These are phyloP conservation scores for Callosobruchus maculatus DNA, from an alignment of 2,888 invertebrate species.

Conservation along the genomic window DNA sequence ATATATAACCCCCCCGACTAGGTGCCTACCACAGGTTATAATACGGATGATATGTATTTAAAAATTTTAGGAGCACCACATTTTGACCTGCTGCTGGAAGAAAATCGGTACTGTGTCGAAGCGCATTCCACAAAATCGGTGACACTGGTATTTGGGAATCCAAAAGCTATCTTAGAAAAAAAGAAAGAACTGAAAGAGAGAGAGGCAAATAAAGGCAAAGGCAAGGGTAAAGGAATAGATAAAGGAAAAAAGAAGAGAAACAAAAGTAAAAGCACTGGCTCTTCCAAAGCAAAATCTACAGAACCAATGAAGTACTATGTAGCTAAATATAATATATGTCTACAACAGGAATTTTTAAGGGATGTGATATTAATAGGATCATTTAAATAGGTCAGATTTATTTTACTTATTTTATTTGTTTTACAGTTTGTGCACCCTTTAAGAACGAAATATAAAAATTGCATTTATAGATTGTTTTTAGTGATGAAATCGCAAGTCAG, in stretches of 20 bases:
- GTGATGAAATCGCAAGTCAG: not conserved
- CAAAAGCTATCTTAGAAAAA: slow-evolving; percentile 15
- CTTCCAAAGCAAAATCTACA: slow-evolving; percentile 7
- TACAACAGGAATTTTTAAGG: slow-evolving; percentile 20
- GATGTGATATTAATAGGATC: slow-evolving; percentile 24
- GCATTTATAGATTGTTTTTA: not conserved
- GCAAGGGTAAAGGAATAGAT: slow-evolving; percentile 2
- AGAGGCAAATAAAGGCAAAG: slow-evolving; percentile 9
- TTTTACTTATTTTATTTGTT: not conserved
- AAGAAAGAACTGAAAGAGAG: slow-evolving; percentile 11
- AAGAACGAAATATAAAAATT: not conserved
- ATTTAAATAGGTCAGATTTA: slow-evolving; percentile 26
- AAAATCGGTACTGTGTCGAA: slow-evolving; percentile 12
- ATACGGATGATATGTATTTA: no score
- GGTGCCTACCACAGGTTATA: no score
- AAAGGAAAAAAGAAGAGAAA: slow-evolving; percentile 9
- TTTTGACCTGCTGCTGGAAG: slow-evolving; percentile 16
- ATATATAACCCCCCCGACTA: no score
- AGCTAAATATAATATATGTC: slow-evolving; percentile 24
- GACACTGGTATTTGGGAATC: slow-evolving; percentile 22
- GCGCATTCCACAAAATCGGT: slow-evolving; percentile 12
- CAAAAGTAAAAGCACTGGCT: not conserved
- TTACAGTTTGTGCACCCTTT: not conserved
- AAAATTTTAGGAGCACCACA: slow-evolving; percentile 14
- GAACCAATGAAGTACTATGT: slow-evolving; percentile 19